phyloP scores from a whole-genome alignment of 2,113 vertebrate genomes.

The Callocephalon fimbriatum region DNA sequence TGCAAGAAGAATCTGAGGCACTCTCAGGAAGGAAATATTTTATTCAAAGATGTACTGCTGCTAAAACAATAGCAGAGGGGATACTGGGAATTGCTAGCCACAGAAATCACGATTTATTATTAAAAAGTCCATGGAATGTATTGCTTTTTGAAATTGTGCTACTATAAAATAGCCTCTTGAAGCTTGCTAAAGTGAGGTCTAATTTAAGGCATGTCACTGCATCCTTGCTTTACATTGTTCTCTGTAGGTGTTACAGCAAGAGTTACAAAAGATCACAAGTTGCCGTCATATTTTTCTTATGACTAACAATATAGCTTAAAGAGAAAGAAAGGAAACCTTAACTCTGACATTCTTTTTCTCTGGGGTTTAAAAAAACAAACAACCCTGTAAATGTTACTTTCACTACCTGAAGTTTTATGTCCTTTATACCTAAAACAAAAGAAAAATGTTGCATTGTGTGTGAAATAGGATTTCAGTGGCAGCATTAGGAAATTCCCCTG shows the following conservation, averaged over 20 bases:
- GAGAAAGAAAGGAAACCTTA: conserved; percentile 19
- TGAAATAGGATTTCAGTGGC: conserved; percentile 7
- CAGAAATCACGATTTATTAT: conserved; percentile 7
- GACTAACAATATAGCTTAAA: conserved; percentile 2
- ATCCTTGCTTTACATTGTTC: conserved; percentile 19
- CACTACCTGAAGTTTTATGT: not conserved
- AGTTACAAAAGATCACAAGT: conserved; percentile 18
- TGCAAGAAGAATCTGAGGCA: not conserved
- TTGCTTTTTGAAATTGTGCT: conserved; percentile 25
- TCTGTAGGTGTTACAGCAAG: not conserved
- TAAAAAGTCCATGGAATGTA: not conserved
- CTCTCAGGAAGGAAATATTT: not conserved
- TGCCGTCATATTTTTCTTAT: not conserved
- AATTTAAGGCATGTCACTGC: conserved; percentile 37
- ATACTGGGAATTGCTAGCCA: conserved; percentile 26
- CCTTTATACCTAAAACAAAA: not conserved
- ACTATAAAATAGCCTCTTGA: conserved; percentile 25
- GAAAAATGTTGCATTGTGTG: not conserved
- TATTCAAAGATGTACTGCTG: conserved; percentile 4
- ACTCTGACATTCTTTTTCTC: not conserved
- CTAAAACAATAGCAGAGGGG: conserved; percentile 28
- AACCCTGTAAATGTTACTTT: not conserved
- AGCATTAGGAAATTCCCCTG: not conserved
- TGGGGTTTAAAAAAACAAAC: not conserved
- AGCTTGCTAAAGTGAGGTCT: conserved; percentile 29